Percentiles rank a stretch among this genome's conserved stretches.
phyloP scores from a whole-genome alignment of 2,888 invertebrate genomes.

The Rotaria sp. region DNA sequence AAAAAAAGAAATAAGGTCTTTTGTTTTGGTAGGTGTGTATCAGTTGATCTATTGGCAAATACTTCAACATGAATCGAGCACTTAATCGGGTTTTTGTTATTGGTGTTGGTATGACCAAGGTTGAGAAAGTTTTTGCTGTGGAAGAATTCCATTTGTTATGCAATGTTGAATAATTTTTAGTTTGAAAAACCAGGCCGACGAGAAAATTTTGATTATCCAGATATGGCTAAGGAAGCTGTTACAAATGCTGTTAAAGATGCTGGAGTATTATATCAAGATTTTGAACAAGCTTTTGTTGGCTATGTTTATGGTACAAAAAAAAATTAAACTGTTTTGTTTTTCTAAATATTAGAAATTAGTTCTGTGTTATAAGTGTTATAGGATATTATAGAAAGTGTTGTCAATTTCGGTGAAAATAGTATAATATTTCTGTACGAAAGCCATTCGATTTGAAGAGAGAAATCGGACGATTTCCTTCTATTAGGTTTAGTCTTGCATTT shows the following conservation, averaged over 20 bases:
- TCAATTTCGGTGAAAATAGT: too few species aligned
- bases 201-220: conserved; percentile 79
- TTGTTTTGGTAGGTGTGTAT: background rate
- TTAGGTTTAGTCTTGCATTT: too few species aligned
- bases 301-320: conserved; percentile 71
- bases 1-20: background rate
- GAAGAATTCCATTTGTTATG: background rate
- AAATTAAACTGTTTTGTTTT: background rate
- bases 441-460: too few species aligned
- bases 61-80: background rate
- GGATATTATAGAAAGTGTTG: background rate
- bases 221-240: conserved; percentile 84
- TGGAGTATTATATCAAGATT: conserved; percentile 66
- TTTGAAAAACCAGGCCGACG: conserved; percentile 84
- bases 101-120: conserved; percentile 94
- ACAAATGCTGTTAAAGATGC: conserved; percentile 78
- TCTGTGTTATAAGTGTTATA: background rate
- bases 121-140: conserved; percentile 51
- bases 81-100: conserved; percentile 69
- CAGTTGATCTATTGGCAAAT: background rate
- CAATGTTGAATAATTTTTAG: conserved; percentile 51
- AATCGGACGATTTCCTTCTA: too few species aligned
- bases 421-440: too few species aligned
- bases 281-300: conserved; percentile 82
- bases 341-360: background rate